phyloP scores from a whole-genome alignment of 2,888 invertebrate species.

The Synanthedon tipuliformis region DNA sequence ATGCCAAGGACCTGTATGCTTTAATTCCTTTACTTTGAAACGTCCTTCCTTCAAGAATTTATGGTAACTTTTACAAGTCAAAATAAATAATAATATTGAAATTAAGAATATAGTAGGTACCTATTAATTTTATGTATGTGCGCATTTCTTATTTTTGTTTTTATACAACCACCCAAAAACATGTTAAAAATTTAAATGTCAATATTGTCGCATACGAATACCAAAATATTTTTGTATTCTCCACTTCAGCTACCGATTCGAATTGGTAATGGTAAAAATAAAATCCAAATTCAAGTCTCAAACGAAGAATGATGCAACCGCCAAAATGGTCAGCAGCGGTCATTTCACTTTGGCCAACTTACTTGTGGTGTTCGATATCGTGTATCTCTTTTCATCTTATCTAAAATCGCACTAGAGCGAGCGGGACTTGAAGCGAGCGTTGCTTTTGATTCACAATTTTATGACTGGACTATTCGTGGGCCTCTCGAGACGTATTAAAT shows the following conservation, averaged over 20 bases:
- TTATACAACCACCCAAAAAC: too few relatives aligned
- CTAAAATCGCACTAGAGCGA: conserved; percentile 15
- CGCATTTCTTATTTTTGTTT: too few relatives aligned
- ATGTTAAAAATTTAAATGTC: too few relatives aligned
- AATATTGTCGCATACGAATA: neutral
- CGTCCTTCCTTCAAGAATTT: too few relatives aligned
- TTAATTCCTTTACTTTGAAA: too few relatives aligned
- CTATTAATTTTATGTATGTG: too few relatives aligned
- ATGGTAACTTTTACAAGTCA: too few relatives aligned
- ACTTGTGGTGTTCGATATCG: conserved; percentile 33
- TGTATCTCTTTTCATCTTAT: conserved; percentile 29
- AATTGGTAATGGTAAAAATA: neutral
- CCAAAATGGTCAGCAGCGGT: conserved; percentile 63
- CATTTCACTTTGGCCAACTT: conserved; percentile 70
- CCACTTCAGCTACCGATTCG: neutral
- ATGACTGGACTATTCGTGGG: conserved; percentile 27
- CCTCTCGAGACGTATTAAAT: conserved; percentile 30
- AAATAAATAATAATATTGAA: too few relatives aligned
- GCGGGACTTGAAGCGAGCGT: conserved; percentile 21
- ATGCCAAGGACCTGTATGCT: too few relatives aligned
- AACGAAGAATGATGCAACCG: conserved; percentile 53
- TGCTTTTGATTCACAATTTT: conserved; percentile 12
- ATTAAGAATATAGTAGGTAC: too few relatives aligned
- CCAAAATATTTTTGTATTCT: neutral
- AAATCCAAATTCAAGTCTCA: conserved; percentile 44